A percentile compares a stretch with the other conserved stretches of the same genome.
Evolutionary conservation across 2,113 vertebrate species (phyloP).

Genomic region (Lutjanus erythropterus): DNA sequence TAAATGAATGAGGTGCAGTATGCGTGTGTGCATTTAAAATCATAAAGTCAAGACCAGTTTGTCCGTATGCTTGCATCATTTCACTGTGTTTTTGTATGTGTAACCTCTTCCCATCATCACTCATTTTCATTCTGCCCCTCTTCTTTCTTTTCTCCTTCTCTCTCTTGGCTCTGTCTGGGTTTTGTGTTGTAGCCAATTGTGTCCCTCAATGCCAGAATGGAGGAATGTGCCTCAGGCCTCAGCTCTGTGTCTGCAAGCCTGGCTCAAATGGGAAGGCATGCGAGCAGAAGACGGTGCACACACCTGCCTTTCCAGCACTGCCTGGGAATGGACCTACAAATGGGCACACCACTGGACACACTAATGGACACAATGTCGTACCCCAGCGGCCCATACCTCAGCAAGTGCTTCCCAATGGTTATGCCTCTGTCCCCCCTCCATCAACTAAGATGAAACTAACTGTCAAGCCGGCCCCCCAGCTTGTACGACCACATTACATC

Average conservation of each 20-base stretch:
- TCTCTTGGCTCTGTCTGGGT: constrained; percentile 53
- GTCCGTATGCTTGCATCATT: no score
- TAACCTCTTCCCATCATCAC: constrained; percentile 23
- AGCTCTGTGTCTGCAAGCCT: constrained; percentile 95
- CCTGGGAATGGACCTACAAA: constrained; percentile 82
- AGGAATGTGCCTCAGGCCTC: constrained; percentile 96
- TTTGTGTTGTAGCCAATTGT: constrained; percentile 91
- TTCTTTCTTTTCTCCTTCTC: constrained; percentile 10
- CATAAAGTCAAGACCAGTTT: not conserved
- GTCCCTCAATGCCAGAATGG: constrained; percentile 95
- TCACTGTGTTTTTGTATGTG: constrained; percentile 2
- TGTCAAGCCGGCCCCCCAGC: constrained; percentile 89
- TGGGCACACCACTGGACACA: constrained; percentile 84
- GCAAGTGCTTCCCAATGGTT: constrained; percentile 83
- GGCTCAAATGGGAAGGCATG: constrained; percentile 93
- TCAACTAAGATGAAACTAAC: constrained; percentile 91
- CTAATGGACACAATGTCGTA: constrained; percentile 73
- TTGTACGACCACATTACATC: constrained; percentile 86
- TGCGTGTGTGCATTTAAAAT: not conserved
- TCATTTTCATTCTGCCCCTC: constrained; percentile 28
- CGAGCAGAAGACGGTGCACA: constrained; percentile 85
- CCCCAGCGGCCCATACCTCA: constrained; percentile 90
- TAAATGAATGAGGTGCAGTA: not conserved
- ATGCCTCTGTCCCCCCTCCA: constrained; percentile 77
- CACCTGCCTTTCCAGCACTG: constrained; percentile 77